These are phyloP conservation scores for Telenomus remus DNA, from an alignment of 1,140 invertebrate species.

Conservation along the genomic window DNA sequence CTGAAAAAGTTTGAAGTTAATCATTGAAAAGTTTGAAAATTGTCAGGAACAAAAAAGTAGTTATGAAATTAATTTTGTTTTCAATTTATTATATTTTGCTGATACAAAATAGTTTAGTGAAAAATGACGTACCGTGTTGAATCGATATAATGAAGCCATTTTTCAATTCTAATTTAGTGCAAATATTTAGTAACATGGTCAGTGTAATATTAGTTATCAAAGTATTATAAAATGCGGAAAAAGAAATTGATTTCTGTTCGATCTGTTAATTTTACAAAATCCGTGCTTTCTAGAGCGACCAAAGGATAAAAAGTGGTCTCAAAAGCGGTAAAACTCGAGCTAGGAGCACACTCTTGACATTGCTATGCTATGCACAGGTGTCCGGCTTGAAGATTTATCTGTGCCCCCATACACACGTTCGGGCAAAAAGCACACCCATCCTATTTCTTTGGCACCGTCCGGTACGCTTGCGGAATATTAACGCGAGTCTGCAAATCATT, in stretches of 20 bases:
- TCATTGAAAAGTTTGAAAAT: no score
- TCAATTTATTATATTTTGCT: no score
- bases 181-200: no score
- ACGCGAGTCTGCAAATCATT: conserved; percentile 47
- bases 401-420: conserved; percentile 18
- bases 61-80: no score
- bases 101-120: no score
- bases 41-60: no score
- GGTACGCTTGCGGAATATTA: conserved; percentile 44
- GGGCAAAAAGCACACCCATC: conserved; percentile 21
- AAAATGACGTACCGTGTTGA: no score
- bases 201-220: no score
- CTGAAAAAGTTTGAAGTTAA: no score
- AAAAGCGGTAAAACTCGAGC: conserved; percentile 8
- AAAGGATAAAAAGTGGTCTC: background rate
- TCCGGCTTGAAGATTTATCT: conserved; percentile 43
- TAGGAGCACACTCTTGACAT: conserved; percentile 34
- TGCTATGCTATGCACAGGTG: conserved; percentile 48
- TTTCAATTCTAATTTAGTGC: no score
- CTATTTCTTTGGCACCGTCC: conserved; percentile 15
- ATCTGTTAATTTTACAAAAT: conserved; percentile 7
- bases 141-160: no score
- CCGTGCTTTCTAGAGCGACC: background rate
- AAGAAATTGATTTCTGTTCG: background rate
- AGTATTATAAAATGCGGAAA: no score